Percentiles rank a stretch among this genome's conserved stretches.
phyloP scores from a whole-genome alignment of 1,140 invertebrate species.

The Drosophila gunungcola region DNA sequence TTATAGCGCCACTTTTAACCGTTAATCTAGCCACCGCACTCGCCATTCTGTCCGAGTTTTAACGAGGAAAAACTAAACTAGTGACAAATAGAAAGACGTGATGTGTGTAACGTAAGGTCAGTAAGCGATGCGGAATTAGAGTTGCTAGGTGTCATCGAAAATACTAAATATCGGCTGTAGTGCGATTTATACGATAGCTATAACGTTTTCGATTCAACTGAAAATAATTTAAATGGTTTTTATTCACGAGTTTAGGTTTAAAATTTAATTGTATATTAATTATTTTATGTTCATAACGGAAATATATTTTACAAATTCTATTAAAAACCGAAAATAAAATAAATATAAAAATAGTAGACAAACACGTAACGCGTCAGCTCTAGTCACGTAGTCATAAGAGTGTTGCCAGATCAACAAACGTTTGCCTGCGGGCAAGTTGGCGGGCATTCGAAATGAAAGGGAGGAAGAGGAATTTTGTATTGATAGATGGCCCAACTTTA shows the following conservation, averaged over 20 bases:
- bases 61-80: conserved; percentile 39
- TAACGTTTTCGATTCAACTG: background rate
- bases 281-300: too few relatives aligned
- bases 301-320: too few relatives aligned
- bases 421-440: conserved; percentile 20
- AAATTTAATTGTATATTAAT: too few relatives aligned
- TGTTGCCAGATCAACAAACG: conserved; percentile 15
- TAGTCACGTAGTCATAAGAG: background rate
- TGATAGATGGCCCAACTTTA: too few relatives aligned
- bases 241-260: too few relatives aligned
- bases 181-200: background rate
- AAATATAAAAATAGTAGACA: background rate
- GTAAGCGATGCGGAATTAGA: conserved; percentile 2
- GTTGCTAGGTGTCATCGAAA: conserved; percentile 2
- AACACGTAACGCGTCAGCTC: background rate
- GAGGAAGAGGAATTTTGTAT: background rate
- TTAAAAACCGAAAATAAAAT: background rate
- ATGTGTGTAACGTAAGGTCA: conserved; percentile 22
- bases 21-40: conserved; percentile 57
- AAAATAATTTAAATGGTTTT: too few relatives aligned
- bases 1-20: conserved; percentile 46
- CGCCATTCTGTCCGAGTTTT: conserved; percentile 51
- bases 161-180: background rate
- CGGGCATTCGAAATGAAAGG: conserved; percentile 28
- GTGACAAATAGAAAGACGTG: conserved; percentile 65